Base-by-base conservation (phyloP, 2,888 invertebrate species). In the Megastigmus dorsalis region DNA sequence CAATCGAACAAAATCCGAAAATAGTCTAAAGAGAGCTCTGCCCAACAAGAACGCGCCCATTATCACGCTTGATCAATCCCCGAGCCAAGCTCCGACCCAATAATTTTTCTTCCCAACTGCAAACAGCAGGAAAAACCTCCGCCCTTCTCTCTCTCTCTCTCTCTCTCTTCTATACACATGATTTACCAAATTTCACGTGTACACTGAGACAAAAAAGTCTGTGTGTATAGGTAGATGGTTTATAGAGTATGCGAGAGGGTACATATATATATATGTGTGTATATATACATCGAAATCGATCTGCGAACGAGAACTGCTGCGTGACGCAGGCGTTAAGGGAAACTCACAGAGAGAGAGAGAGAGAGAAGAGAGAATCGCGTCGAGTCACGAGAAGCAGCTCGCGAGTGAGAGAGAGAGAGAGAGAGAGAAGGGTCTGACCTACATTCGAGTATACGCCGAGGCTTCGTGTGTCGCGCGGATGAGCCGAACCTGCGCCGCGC, bases 371-470 rank as follows among this genome's bases (percentile, higher is more conserved):
- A 75, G 67, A n/a, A n/a, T 23, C 63, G 50, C 38, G 54, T 6
- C 50, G 70, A 70, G 70, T 70, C 63, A 71, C 63, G 63, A n/a
- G n/a, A 65, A 65, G 63, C 52, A 6, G 45, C n/a, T 38, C 41
- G 15, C 28, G 62, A 60, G 55, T 9, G 55, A 38, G 48, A 30
- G 38, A 33, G 66, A 26, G 69, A 63, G 74, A 52, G 60, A 62
- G 59, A 68, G 62, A 71, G 72, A 55, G 73, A 76, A 70, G 73
- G 77, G 67, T 63, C 59, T 74, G 76, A 67, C 74, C 77, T 65
- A 76, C 59, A 74, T 77, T 74, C 71, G 59, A 41, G 10, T 33
- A 23, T 48, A 48, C 59, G 45, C 20, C 65, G 74, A 67, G 69
- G 67, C 69, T 69, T 71, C 67, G 60, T 59, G 52, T 20, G 52